Evolutionary conservation across 2,797 vertebrate genomes (phyloP), one percentile per base, ranked within the genome.

Genomic region (Sarcoramphus papa): DNA sequence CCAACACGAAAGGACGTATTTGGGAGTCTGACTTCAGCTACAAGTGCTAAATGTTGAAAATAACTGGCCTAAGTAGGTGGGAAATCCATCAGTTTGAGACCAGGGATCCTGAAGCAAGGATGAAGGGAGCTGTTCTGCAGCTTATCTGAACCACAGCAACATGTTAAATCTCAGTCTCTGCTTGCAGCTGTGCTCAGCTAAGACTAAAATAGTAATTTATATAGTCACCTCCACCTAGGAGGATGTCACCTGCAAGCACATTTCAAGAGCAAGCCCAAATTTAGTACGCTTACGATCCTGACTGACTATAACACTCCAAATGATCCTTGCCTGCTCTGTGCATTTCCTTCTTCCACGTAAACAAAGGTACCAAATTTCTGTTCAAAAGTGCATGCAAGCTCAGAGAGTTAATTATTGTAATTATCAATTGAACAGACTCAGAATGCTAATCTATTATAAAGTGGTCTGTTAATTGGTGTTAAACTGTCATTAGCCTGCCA

Each of bases 391-490:
- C 76, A 73, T 56, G 91, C 90, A 72, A 73, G 80, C 93, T 87
- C 25, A 2, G 72, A 40, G 81, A 97, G 92, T 95, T 97, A 97
- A 98, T 97, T 94, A 97, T 68, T 92, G 92, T 89, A 95, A 95
- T 97, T 97, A 97, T 86, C 92, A 60, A 92, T 9, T 82, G 91
- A 94, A 77, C 90, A 81, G 93, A 51, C 94, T 87, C 93, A 45
- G 91, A 94, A 95, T 85, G 63, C 69, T 92, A 88, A 88, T 97
- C 79, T 95, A 12, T 95, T 93, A 85, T 86, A 97, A 95, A 93
- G 95, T 51, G 74, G 88, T 65, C 81, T 50, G 83, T 88, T 97
- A 97, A 98, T 95, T 97, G 95, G 85, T 90, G 83, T 96, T 96
- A 96, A 97, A 92, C 59, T 92, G 91, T 24, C 83, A 96, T 96